These are phyloP conservation scores for Phyllopteryx taeniolatus DNA, from an alignment of 2,113 vertebrate genomes.

Conservation along the genomic window DNA sequence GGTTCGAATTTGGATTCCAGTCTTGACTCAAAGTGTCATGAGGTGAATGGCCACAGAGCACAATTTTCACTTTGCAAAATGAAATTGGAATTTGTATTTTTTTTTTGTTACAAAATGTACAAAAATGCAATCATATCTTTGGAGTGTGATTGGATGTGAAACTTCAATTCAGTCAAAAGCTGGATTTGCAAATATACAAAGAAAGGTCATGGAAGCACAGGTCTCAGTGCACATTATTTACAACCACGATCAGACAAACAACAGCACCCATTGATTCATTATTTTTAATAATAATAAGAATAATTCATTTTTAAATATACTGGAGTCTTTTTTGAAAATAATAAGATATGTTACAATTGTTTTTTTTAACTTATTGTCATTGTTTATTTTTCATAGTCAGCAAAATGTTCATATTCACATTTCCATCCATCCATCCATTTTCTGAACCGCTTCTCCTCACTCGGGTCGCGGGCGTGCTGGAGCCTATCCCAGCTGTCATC, in stretches of 20 bases:
- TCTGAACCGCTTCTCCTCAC: too few species aligned
- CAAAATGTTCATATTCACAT: neutral
- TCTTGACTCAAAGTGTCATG: conserved; percentile 20
- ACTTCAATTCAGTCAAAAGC: conserved; percentile 23
- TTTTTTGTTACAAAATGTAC: too few species aligned
- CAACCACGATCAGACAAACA: conserved; percentile 22
- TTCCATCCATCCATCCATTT: too few species aligned
- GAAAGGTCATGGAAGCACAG: neutral
- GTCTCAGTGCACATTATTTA: neutral
- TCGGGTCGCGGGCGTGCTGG: too few species aligned
- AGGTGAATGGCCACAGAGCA: neutral
- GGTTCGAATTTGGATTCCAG: conserved; percentile 30
- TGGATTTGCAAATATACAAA: conserved; percentile 22
- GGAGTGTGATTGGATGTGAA: neutral
- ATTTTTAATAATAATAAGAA: neutral
- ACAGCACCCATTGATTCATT: conserved; percentile 5
- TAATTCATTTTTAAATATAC: too few species aligned
- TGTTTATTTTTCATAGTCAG: neutral
- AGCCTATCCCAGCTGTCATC: too few species aligned
- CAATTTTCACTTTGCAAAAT: neutral
- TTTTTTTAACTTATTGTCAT: neutral
- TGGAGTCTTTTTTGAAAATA: too few species aligned
- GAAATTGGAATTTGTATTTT: too few species aligned
- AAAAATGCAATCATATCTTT: neutral
- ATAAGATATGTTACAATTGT: too few species aligned